Base-by-base conservation (phyloP, 37 sponge, comb jelly and placozoan species). In the Chondrosia reniformis region DNA sequence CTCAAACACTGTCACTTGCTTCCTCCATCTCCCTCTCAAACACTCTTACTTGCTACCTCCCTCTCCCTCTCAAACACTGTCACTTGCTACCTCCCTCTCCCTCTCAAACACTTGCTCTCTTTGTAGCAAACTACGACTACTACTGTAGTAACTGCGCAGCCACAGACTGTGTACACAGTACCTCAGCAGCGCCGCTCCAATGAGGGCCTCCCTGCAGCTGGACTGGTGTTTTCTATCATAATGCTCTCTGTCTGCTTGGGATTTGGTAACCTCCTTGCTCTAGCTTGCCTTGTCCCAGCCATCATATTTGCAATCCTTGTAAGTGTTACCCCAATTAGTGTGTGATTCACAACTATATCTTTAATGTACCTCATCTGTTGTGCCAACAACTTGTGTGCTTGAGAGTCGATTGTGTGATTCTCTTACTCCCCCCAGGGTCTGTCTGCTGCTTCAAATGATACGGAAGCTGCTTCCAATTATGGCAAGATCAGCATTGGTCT, bases 251-350 rank as follows among this genome's bases (percentile, higher is more conserved):
- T 2, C 1, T 69, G 72, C 42, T 34, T 69, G 2, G 10, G 6
- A 19, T 34, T 69, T 38, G 72, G 72, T 6, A 69, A 69, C 72
- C 4, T 69, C 43, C 25, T 40, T 21, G 24, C 24, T 25, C 41
- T 34, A 22, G 36, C 4, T 21, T 69, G 72, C 22, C 72, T 69
- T 30, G 10, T 69, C 15, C 72, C 72, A 3, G 72, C 72, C 42
- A 41, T 69, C 25, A 34, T 69, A 7, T 69, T 36, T 69, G 72
- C 72, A 41, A 69, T 69, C 41, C 15, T 69, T 39, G 72, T 69
- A 25, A 69, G 72, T 69, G 2, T 33, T 15, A 2, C 52, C 52
- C 10, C 15, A 15, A 49, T 10, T 15, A 49, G 52, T 49, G 52
- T 19, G 52, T 19, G 15, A n/a, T n/a, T n/a, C n/a, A n/a, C n/a